These are phyloP conservation scores for Fistularia commersonii DNA, from an alignment of 2,797 vertebrate genomes.

Conservation along the genomic window DNA sequence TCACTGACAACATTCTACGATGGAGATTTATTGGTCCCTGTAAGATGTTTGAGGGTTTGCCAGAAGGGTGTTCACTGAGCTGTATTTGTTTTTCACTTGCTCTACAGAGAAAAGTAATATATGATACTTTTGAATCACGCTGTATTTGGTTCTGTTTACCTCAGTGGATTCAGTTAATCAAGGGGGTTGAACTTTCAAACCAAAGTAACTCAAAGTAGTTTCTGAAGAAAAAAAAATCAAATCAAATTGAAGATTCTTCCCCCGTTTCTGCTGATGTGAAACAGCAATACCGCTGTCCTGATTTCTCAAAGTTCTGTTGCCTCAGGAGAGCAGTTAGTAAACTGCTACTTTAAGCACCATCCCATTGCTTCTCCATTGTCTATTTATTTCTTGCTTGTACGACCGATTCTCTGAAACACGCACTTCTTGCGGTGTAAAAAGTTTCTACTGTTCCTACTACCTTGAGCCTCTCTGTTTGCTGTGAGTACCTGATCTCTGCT, in stretches of 20 bases:
- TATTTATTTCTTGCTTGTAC: constrained; percentile 4
- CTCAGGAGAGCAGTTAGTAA: constrained; percentile 7
- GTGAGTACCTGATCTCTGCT: constrained; percentile 48
- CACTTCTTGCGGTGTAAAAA: constrained; percentile 16
- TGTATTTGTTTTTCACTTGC: constrained; percentile 30
- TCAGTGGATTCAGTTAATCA: constrained; percentile 44
- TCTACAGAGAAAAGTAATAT: constrained; percentile 24
- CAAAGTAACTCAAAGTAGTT: constrained; percentile 16
- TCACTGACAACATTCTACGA: constrained; percentile 54
- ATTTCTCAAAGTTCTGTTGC: constrained; percentile 9
- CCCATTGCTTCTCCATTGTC: constrained; percentile 4
- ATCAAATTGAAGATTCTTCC: constrained; percentile 30
- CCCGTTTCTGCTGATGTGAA: constrained; percentile 46
- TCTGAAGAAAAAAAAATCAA: constrained; percentile 21
- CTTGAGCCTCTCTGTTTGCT: constrained; percentile 54
- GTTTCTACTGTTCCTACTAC: constrained; percentile 36
- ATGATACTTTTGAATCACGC: constrained; percentile 30
- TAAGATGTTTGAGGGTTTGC: constrained; percentile 61
- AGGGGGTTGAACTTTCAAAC: constrained; percentile 17
- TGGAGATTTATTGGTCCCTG: constrained; percentile 63
- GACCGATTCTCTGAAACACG: background rate
- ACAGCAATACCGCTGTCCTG: constrained; percentile 19
- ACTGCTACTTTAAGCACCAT: constrained; percentile 10
- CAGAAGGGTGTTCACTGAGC: constrained; percentile 65
- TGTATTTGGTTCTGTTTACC: constrained; percentile 33